Evolutionary conservation across 2,888 invertebrate species (phyloP), one percentile per base, ranked within the genome.

Genomic region (Epistrophe eligans): DNA sequence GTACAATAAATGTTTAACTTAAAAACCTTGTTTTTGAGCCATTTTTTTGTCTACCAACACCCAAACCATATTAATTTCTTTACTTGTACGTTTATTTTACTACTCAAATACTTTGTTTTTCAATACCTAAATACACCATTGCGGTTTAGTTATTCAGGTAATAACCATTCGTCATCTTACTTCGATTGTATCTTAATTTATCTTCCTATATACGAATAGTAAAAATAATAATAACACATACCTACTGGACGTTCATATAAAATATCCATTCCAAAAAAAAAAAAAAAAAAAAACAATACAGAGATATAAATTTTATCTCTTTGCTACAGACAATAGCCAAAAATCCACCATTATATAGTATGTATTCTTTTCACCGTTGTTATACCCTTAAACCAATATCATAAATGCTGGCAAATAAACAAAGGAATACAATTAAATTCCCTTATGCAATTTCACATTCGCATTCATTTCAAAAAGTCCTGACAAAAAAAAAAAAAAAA

Each of bases 351-450:
- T 8, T 28, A 52, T 72, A 79, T 24, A 1, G 1, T 3, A 24
- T 24, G 24, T 24, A 24, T 83, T 83, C 87, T 83, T 83, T 82
- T 71, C 76, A 66, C 79, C 32, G 32, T 35, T 45, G 77, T 82
- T 79, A 43, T 87, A 66, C 77, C 72, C 67, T 87, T 87, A 87
- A 87, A 83, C 79, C 87, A 83, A 87, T 87, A 85, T 73, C 62
- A 79, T 70, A 79, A 83, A 72, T 79, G 66, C 52, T 62, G 43
- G 40, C 62, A 74, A 71, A 85, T 55, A 77, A 79, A 87, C 83
- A 87, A 87, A 83, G 76, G 79, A 79, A 79, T 72, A 87, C 83
- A 87, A 87, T 87, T 74, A 79, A 87, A 87, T 83, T 87, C 87
- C 79, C 83, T 76, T 83, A 87, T 83, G 87, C 87, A 87, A 87